These are phyloP conservation scores for Trileptium ribeirensis DNA, from an alignment of 2,888 invertebrate species.

Conservation along the genomic window DNA sequence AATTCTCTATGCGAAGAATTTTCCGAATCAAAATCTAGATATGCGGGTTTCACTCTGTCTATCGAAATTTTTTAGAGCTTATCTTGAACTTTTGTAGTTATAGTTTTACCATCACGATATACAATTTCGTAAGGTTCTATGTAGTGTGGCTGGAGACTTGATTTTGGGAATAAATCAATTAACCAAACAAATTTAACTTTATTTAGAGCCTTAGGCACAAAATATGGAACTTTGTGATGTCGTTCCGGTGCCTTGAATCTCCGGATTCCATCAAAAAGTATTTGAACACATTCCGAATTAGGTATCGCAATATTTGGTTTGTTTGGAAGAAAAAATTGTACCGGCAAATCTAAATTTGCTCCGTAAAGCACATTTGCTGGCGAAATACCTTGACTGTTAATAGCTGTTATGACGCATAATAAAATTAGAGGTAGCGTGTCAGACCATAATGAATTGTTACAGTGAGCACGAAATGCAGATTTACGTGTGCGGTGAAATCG, in stretches of 20 bases:
- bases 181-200: no score
- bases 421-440: neutral
- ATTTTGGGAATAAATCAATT: no score
- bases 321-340: neutral
- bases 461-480: neutral
- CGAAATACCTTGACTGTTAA: neutral
- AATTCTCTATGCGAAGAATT: no score
- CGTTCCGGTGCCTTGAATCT: neutral
- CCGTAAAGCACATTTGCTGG: slow-evolving; percentile 11
- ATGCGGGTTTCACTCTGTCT: no score
- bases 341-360: neutral
- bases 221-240: no score
- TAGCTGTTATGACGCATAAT: neutral
- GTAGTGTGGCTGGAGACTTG: no score
- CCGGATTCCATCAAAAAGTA: neutral
- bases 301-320: neutral
- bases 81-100: no score
- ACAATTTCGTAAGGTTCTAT: no score
- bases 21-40: no score
- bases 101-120: no score
- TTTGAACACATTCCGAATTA: neutral
- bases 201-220: no score
- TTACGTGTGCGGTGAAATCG: neutral
- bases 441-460: neutral
- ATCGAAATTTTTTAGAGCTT: neutral